These are phyloP conservation scores for Myocastor coypus DNA, from an alignment of 2,113 vertebrate species.

Conservation along the genomic window DNA sequence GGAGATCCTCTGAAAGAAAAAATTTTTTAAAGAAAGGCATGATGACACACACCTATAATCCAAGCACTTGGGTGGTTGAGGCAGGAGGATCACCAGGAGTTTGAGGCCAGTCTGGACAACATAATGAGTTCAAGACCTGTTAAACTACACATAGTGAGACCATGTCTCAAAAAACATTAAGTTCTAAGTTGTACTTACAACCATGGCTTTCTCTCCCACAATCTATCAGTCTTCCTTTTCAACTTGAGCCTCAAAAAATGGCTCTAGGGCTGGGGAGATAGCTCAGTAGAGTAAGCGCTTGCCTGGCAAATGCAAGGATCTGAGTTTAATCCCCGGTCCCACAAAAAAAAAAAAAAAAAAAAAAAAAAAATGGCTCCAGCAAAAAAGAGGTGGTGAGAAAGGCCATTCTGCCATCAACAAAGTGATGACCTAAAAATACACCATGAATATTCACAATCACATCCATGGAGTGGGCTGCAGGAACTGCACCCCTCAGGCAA, in stretches of 20 bases:
- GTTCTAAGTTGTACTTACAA: not conserved
- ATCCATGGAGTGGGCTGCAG: not conserved
- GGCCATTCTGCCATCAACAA: not conserved
- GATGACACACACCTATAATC: not conserved
- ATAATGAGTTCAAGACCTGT: not conserved
- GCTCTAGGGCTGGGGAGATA: too few relatives aligned
- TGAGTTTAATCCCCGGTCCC: too few relatives aligned
- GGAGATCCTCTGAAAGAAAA: too few relatives aligned
- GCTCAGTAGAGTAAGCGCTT: too few relatives aligned
- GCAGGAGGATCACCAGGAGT: not conserved
- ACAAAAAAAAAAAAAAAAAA: too few relatives aligned
- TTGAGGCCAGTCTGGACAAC: not conserved
- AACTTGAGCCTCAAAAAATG: not conserved
- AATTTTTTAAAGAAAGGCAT: not conserved
- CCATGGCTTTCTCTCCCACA: not conserved
- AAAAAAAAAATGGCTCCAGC: too few relatives aligned
- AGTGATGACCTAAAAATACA: not conserved
- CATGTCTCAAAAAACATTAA: not conserved
- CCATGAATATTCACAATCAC: not conserved
- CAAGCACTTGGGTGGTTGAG: not conserved
- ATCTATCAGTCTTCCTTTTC: not conserved
- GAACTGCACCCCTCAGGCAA: not conserved
- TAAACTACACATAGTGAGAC: not conserved
- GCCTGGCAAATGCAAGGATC: too few relatives aligned
- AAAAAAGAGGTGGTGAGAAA: not conserved